Conservation (phyloP, 2,113 vertebrate species). For the Grammomys surdaster region DNA sequence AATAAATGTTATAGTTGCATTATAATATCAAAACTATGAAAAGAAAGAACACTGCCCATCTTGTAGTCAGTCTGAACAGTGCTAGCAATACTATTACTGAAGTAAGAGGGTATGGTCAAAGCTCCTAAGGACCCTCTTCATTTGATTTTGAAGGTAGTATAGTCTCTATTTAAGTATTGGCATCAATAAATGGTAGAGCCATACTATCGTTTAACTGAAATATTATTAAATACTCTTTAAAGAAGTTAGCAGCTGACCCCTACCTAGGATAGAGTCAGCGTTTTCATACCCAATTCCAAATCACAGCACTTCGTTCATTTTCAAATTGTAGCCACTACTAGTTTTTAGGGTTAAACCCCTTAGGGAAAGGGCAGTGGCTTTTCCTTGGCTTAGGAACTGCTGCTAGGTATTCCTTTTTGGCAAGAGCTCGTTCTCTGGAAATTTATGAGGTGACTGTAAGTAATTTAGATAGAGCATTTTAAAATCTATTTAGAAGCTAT, state of each 20-base stretch:
- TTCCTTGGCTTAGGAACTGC: conserved; percentile 32
- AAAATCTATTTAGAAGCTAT: conserved; percentile 79
- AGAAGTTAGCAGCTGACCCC: not conserved
- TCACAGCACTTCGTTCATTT: conserved; percentile 53
- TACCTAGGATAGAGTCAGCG: not conserved
- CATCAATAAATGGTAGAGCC: conserved; percentile 5
- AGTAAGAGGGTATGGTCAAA: not conserved
- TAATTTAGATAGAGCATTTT: conserved; percentile 78
- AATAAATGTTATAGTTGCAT: not conserved
- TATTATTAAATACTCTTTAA: conserved; percentile 21
- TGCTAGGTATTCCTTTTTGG: conserved; percentile 48
- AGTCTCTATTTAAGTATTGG: not conserved
- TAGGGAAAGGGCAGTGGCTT: conserved; percentile 17
- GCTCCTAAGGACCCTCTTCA: not conserved
- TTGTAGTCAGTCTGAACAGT: not conserved
- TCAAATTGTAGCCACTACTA: conserved; percentile 48
- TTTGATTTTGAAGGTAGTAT: not conserved
- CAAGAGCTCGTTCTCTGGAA: conserved; percentile 69
- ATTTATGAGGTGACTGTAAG: conserved; percentile 74
- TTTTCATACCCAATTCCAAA: conserved; percentile 56
- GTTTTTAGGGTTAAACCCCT: conserved; percentile 42
- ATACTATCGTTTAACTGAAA: not conserved
- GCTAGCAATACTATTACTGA: not conserved
- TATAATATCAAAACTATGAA: not conserved
- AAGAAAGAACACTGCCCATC: not conserved